Evolutionary conservation across 2,888 invertebrate species (phyloP).

Genomic region (Lithophane socia): DNA sequence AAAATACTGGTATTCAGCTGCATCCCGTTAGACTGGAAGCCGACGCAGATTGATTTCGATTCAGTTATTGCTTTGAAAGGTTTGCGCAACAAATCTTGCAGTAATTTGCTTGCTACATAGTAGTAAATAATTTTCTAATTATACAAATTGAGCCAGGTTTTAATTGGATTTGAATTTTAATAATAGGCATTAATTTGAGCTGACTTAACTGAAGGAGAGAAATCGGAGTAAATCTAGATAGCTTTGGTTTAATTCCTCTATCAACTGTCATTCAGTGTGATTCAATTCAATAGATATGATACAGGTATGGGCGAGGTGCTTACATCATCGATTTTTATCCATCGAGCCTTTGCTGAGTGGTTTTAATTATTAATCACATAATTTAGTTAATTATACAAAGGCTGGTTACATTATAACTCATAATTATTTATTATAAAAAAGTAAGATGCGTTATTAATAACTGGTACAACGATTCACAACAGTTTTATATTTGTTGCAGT

Average conservation of each 20-base stretch:
- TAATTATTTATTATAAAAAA: not conserved
- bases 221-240: constrained; percentile 22
- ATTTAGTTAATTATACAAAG: not conserved
- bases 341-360: not conserved
- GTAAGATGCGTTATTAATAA: not conserved
- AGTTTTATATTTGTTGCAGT: not conserved
- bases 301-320: not conserved
- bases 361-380: not conserved
- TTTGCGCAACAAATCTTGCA: constrained; percentile 3
- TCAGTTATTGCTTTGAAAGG: not conserved
- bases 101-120: constrained; percentile 8
- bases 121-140: constrained; percentile 22
- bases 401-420: not conserved
- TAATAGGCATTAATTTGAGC: constrained; percentile 37
- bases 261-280: constrained; percentile 1
- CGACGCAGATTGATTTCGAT: no score
- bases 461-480: not conserved
- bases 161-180: constrained; percentile 59
- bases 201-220: constrained; percentile 33
- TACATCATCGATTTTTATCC: not conserved
- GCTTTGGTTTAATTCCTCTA: constrained; percentile 5
- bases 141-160: constrained; percentile 29
- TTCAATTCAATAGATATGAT: not conserved
- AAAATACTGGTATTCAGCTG: no score
- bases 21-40: no score